Percentiles rank a stretch among this genome's conserved stretches.
These are phyloP conservation scores for Brachypteracias leptosomus DNA, from an alignment of 2,113 vertebrate species.

Conservation along the genomic window DNA sequence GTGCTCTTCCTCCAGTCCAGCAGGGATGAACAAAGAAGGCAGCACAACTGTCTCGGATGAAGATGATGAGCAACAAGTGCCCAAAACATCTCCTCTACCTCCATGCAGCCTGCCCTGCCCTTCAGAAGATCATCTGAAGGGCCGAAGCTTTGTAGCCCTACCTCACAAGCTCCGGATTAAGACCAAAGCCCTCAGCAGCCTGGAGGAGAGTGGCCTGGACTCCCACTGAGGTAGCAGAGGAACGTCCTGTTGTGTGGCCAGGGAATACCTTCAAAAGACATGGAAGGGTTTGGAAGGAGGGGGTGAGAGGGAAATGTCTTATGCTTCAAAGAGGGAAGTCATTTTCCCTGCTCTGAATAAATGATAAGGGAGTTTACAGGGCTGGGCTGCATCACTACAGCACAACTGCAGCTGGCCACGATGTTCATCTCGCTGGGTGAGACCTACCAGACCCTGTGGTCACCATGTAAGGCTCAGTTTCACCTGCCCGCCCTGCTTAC, in stretches of 20 bases:
- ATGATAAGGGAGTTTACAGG: neutral
- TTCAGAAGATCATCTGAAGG: neutral
- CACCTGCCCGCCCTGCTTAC: neutral
- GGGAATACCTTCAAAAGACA: neutral
- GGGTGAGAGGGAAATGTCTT: neutral
- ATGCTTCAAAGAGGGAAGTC: neutral
- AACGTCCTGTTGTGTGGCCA: fast-evolving
- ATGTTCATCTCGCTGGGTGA: neutral
- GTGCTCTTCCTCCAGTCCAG: neutral
- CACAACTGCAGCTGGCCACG: neutral
- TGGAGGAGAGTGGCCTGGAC: neutral
- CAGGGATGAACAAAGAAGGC: neutral
- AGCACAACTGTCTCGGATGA: conserved; percentile 37
- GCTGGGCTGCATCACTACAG: neutral
- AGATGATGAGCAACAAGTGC: conserved; percentile 72
- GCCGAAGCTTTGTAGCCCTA: conserved; percentile 39
- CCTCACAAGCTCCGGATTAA: conserved; percentile 82
- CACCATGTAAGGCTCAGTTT: neutral
- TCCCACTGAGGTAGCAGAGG: neutral
- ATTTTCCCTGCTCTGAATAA: neutral
- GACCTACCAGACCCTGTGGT: neutral
- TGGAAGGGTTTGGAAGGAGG: neutral
- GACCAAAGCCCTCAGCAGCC: conserved; percentile 5
- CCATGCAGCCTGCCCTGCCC: neutral
- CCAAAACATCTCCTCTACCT: conserved; percentile 14